Conservation (phyloP, 2,113 vertebrate genomes). For the Nipponia nippon region DNA sequence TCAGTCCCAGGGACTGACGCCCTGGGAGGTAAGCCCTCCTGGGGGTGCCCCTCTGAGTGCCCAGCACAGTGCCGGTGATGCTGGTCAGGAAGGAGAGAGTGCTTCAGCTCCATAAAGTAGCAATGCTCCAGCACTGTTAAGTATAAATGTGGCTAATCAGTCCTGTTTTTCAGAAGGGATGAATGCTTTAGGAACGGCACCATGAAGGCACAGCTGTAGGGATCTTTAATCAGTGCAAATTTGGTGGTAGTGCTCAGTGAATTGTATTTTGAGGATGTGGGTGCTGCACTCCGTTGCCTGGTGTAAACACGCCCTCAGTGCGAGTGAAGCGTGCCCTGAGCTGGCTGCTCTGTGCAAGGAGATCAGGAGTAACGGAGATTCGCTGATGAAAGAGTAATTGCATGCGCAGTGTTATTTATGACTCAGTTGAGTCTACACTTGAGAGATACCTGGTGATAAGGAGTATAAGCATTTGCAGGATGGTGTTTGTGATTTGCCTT, state of each 20-base stretch:
- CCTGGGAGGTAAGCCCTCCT: not conserved
- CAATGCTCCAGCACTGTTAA: not conserved
- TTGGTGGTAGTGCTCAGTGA: not conserved
- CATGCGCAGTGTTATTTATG: not conserved
- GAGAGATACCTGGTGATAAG: not conserved
- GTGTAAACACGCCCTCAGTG: not conserved
- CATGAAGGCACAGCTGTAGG: not conserved
- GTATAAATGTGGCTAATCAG: not conserved
- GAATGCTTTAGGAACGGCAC: not conserved
- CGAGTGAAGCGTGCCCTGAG: not conserved
- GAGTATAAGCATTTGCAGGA: not conserved
- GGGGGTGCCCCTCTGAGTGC: not conserved
- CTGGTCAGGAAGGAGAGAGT: not conserved
- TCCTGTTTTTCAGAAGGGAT: not conserved
- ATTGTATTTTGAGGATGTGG: not conserved
- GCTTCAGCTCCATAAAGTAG: not conserved
- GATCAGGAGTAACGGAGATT: not conserved
- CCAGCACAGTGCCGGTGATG: not conserved
- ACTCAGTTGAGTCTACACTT: not conserved
- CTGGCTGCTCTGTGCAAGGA: not conserved
- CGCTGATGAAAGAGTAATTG: not conserved
- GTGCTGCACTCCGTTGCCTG: fast-evolving
- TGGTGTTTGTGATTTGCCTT: not conserved
- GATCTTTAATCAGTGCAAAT: not conserved
- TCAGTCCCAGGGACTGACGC: not conserved